phyloP scores from a whole-genome alignment of 2,113 vertebrate species.

The Saimiri boliviensis region DNA sequence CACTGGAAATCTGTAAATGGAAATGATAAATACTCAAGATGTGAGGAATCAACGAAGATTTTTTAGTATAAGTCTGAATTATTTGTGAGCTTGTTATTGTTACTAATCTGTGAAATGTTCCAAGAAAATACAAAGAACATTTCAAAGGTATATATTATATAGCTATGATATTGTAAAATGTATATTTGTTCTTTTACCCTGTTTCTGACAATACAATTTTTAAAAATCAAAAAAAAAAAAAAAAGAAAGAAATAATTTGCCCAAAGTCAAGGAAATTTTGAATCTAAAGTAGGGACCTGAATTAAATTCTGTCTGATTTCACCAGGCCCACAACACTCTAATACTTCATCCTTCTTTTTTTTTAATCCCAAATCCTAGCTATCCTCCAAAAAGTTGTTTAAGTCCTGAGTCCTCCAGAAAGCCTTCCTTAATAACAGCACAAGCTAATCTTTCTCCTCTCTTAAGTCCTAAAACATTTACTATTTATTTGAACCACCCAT shows the following conservation, averaged over 20 bases:
- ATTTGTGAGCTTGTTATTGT: not conserved
- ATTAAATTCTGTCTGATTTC: not conserved
- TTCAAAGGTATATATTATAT: not conserved
- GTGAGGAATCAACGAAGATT: not conserved
- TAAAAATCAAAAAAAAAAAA: too few relatives aligned
- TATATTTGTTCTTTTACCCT: not conserved
- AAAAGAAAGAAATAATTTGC: too few relatives aligned
- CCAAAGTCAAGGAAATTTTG: slow-evolving; percentile 18
- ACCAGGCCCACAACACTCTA: not conserved
- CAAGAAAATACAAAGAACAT: not conserved
- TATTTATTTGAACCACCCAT: not conserved
- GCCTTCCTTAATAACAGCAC: not conserved
- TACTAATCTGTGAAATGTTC: not conserved
- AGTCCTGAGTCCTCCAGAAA: not conserved
- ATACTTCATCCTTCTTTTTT: not conserved
- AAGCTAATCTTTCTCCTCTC: not conserved
- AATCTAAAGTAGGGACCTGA: not conserved
- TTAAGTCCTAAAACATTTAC: slow-evolving; percentile 16
- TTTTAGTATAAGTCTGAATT: not conserved
- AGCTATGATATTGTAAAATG: not conserved
- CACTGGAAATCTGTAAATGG: not conserved
- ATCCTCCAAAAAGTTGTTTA: not conserved
- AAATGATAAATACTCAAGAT: not conserved
- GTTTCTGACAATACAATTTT: not conserved
- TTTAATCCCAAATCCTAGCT: not conserved